Percentiles rank a stretch among this genome's conserved stretches.
phyloP scores from a whole-genome alignment of 2,888 invertebrate genomes.

The Pherbina coryleti region DNA sequence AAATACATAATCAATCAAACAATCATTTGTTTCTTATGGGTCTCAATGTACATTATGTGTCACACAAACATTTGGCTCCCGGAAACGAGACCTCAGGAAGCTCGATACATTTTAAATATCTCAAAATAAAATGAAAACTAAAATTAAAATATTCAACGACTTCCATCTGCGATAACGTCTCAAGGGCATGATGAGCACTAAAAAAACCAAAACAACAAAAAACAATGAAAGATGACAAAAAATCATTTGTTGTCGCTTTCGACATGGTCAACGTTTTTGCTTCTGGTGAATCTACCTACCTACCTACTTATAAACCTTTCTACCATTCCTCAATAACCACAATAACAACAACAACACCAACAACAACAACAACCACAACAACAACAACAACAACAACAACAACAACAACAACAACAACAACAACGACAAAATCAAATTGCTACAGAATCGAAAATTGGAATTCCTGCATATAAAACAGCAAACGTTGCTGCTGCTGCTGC shows the following conservation, averaged over 20 bases:
- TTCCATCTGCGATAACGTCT: slow-evolving; percentile 51
- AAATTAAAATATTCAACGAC: slow-evolving; percentile 38
- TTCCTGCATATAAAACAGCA: slow-evolving; percentile 61
- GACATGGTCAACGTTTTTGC: slow-evolving; percentile 35
- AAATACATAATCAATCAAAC: too few relatives aligned
- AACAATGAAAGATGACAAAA: slow-evolving; percentile 11
- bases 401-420: neutral
- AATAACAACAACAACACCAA: neutral
- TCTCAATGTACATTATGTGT: too few relatives aligned
- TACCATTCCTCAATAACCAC: too few relatives aligned
- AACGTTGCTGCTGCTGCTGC: slow-evolving; percentile 49
- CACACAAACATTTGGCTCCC: too few relatives aligned
- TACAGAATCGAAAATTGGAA: slow-evolving; percentile 63
- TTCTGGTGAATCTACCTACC: neutral
- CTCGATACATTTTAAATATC: neutral
- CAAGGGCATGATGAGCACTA: slow-evolving; percentile 61
- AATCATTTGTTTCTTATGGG: too few relatives aligned
- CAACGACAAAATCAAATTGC: slow-evolving; percentile 51
- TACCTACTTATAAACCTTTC: neutral
- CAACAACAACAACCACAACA: slow-evolving; percentile 21
- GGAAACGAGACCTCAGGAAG: neutral
- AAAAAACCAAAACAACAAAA: slow-evolving; percentile 19
- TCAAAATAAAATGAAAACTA: neutral
- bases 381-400: slow-evolving; percentile 34
- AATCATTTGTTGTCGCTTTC: slow-evolving; percentile 35